These are phyloP conservation scores for Heliconius himera DNA, from an alignment of 1,140 invertebrate species.

Conservation along the genomic window DNA sequence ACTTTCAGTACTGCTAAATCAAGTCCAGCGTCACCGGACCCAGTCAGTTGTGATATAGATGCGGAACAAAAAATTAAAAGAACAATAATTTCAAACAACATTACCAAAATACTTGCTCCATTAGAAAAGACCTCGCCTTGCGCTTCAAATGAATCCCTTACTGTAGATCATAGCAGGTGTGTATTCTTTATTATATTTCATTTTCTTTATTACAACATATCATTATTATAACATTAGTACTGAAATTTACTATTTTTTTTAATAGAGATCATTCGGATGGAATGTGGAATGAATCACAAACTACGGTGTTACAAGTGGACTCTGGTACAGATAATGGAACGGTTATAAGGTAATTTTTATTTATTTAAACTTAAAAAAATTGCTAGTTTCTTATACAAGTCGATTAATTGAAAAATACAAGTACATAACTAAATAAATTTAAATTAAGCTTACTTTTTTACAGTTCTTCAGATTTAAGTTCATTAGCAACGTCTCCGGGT, in stretches of 20 bases:
- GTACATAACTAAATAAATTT: no score
- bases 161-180: constrained; percentile 86
- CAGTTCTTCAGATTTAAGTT: constrained; percentile 84
- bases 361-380: no score
- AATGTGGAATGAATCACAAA: constrained; percentile 93
- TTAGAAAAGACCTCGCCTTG: constrained; percentile 85
- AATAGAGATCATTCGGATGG: constrained; percentile 90
- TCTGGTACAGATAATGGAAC: constrained; percentile 85
- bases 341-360: constrained; percentile 72
- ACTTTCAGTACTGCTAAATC: constrained; percentile 78
- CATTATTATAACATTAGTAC: not conserved
- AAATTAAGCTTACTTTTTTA: constrained; percentile 35
- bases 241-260: not conserved
- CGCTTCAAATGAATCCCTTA: constrained; percentile 90
- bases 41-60: constrained; percentile 50
- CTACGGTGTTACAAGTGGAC: constrained; percentile 90
- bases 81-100: constrained; percentile 56
- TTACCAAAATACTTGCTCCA: constrained; percentile 63
- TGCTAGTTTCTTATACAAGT: no score
- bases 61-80: constrained; percentile 61
- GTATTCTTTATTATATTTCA: not conserved
- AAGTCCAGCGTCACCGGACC: constrained; percentile 82
- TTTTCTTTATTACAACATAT: not conserved
- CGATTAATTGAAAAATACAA: no score
- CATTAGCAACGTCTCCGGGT: constrained; percentile 81